Evolutionary conservation across 2,888 invertebrate species (phyloP).

Genomic region (Orthonychiurus folsomi): DNA sequence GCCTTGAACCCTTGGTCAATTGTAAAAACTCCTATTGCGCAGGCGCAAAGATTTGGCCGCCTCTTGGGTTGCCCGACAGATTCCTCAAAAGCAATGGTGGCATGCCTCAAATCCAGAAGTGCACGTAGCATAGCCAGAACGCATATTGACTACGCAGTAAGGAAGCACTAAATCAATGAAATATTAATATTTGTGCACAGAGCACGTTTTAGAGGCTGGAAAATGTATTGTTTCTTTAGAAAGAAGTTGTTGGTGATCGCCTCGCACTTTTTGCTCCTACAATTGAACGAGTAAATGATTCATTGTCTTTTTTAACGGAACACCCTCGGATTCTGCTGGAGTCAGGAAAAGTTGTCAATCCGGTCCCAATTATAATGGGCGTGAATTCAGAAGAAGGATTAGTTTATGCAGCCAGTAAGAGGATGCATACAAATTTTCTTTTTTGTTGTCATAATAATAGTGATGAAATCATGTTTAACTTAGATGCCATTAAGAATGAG

Average conservation of each 20-base stretch:
- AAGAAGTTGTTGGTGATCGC: conserved; percentile 19
- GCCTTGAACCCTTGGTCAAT: conserved; percentile 30
- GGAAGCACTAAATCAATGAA: too few relatives aligned
- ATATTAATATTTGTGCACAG: not conserved
- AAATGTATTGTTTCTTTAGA: conserved; percentile 11
- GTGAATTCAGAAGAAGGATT: conserved; percentile 36
- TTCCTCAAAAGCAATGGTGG: conserved; percentile 18
- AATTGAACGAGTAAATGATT: conserved; percentile 20
- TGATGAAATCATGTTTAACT: not conserved
- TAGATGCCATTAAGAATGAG: conserved; percentile 18
- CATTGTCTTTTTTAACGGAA: conserved; percentile 19
- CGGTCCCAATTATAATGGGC: conserved; percentile 31
- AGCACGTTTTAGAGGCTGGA: not conserved
- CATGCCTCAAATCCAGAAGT: conserved; percentile 22
- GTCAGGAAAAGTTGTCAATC: conserved; percentile 24
- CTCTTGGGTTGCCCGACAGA: conserved; percentile 30
- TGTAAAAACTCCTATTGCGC: conserved; percentile 20
- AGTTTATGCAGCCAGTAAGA: conserved; percentile 25
- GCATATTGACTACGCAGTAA: conserved; percentile 18
- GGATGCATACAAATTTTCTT: not conserved
- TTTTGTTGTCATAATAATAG: too few relatives aligned
- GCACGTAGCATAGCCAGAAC: conserved; percentile 22
- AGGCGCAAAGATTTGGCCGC: conserved; percentile 27
- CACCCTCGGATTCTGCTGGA: conserved; percentile 20
- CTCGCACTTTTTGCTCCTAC: conserved; percentile 20